phyloP scores from a whole-genome alignment of 53 echinoderm and acorn worm species.

The Arbacia lixula region DNA sequence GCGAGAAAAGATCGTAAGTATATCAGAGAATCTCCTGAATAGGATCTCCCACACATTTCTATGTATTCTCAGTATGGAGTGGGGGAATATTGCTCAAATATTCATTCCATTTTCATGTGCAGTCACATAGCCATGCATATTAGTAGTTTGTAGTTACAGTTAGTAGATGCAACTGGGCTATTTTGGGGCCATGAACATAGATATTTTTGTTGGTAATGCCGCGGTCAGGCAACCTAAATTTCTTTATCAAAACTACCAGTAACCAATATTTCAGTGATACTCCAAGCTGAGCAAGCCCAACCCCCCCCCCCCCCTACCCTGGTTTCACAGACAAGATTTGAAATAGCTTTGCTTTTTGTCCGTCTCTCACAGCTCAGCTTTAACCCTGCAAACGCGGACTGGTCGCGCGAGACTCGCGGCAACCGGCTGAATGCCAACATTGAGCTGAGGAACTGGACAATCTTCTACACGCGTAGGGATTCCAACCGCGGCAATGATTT shows the following conservation, averaged over 20 bases:
- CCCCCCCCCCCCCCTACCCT: neutral
- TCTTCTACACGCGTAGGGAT: conserved; percentile 70
- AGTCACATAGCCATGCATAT: too few relatives aligned
- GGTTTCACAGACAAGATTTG: neutral
- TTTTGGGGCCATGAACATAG: too few relatives aligned
- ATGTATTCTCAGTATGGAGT: too few relatives aligned
- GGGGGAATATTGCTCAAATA: too few relatives aligned
- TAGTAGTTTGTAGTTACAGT: too few relatives aligned
- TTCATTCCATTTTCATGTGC: too few relatives aligned
- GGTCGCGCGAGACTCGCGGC: conserved; percentile 73
- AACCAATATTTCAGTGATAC: too few relatives aligned
- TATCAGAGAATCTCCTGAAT: neutral
- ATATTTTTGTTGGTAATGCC: too few relatives aligned
- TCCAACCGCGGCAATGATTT: conserved; percentile 59
- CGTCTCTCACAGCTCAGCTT: conserved; percentile 37
- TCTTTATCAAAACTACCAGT: too few relatives aligned
- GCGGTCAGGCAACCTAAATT: too few relatives aligned
- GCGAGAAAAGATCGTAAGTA: conserved; percentile 29
- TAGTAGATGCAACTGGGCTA: too few relatives aligned
- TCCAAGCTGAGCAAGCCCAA: neutral
- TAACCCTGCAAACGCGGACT: conserved; percentile 71
- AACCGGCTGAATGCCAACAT: conserved; percentile 39
- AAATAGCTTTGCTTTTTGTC: neutral
- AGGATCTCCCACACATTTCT: too few relatives aligned
- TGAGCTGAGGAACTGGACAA: conserved; percentile 59